These are phyloP conservation scores for Tipula lateralis DNA, from an alignment of 2,888 invertebrate genomes.

Conservation along the genomic window DNA sequence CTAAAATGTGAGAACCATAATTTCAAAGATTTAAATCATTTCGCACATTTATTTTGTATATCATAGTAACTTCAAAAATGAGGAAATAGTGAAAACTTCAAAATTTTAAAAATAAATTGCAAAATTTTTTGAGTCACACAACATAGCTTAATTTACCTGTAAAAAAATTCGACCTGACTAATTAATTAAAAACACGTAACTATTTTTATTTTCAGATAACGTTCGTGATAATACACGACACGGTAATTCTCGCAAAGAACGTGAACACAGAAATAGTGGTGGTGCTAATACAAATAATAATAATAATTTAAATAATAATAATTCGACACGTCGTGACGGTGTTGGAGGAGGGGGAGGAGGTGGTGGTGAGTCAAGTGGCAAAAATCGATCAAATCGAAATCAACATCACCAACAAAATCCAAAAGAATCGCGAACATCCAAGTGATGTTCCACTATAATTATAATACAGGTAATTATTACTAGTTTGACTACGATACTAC, in stretches of 20 bases:
- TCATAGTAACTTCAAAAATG: too few relatives aligned
- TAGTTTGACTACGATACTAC: slow-evolving; percentile 20
- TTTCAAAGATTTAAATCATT: too few relatives aligned
- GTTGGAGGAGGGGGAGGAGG: slow-evolving; percentile 31
- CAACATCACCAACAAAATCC: slow-evolving; percentile 31
- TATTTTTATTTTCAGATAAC: background rate
- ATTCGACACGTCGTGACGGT: slow-evolving; percentile 20
- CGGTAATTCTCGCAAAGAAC: slow-evolving; percentile 25
- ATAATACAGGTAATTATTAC: slow-evolving; percentile 29
- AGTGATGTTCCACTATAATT: slow-evolving; percentile 33
- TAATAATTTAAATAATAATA: background rate
- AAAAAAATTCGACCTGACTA: too few relatives aligned
- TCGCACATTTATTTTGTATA: too few relatives aligned
- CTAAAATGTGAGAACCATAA: too few relatives aligned
- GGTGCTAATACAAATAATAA: slow-evolving; percentile 33
- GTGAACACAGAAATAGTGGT: slow-evolving; percentile 33
- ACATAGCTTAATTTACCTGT: too few relatives aligned
- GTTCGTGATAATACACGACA: slow-evolving; percentile 28
- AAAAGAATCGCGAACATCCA: slow-evolving; percentile 34
- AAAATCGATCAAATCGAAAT: slow-evolving; percentile 39
- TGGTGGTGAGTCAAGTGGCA: slow-evolving; percentile 37
- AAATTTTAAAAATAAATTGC: too few relatives aligned
- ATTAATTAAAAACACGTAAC: too few relatives aligned
- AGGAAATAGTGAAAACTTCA: too few relatives aligned
- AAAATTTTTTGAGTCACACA: too few relatives aligned